Evolutionary conservation across 2,888 invertebrate species (phyloP).

Genomic region (Lasioglossum oenotherae): DNA sequence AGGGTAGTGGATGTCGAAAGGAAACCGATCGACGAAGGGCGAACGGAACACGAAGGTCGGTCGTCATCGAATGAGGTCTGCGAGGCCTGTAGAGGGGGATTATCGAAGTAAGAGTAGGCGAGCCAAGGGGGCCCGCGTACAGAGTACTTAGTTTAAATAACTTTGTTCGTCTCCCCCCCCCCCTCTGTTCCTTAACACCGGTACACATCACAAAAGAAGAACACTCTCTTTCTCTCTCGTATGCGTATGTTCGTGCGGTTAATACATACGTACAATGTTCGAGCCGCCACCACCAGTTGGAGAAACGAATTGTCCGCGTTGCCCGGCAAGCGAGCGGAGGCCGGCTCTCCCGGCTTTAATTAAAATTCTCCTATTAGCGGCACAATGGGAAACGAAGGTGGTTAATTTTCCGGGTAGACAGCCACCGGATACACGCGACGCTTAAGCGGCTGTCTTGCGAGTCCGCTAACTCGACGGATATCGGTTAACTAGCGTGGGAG

Average conservation of each 20-base stretch:
- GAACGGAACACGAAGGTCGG: constrained; percentile 41
- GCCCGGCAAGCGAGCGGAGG: constrained; percentile 5
- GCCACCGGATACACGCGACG: constrained; percentile 43
- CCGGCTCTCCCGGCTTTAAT: constrained; percentile 52
- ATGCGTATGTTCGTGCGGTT: background rate
- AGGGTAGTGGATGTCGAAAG: constrained; percentile 40
- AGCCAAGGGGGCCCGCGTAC: background rate
- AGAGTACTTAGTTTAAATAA: constrained; percentile 42
- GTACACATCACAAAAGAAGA: constrained; percentile 51
- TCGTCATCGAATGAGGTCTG: background rate
- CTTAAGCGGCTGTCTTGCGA: constrained; percentile 36
- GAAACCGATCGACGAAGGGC: constrained; percentile 27
- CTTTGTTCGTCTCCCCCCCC: constrained; percentile 21
- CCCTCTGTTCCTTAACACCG: background rate
- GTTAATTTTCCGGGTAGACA: constrained; percentile 60
- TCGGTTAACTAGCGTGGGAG: constrained; percentile 30
- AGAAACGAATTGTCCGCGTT: constrained; percentile 54
- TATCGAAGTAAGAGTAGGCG: constrained; percentile 4
- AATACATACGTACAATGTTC: background rate
- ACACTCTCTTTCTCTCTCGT: background rate
- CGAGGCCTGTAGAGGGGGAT: background rate
- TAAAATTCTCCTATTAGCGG: constrained; percentile 65
- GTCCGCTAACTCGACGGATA: constrained; percentile 38
- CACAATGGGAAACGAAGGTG: constrained; percentile 61
- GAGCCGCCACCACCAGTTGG: constrained; percentile 24